Evolutionary conservation across 2,888 invertebrate genomes (phyloP), one percentile per base, ranked within the genome.

Genomic region (Euspilapteryx auroguttella): DNA sequence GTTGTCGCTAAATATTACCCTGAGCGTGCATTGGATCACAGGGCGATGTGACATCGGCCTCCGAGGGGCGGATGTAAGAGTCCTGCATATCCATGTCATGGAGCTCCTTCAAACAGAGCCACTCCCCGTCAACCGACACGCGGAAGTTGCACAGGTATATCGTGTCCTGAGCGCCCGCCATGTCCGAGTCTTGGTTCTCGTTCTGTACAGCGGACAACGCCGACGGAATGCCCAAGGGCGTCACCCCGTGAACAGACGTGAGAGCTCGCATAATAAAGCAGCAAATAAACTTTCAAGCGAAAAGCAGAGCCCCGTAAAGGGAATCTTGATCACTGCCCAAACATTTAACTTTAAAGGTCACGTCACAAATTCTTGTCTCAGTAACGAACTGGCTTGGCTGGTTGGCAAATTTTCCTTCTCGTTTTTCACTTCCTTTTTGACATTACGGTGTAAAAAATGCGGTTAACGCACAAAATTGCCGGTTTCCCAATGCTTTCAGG

Each of bases 81-180:
- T 87, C 86, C 44, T 86, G 87, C 79, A 87, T 84, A 50, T 92
- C 91, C 53, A 94, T 89, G 63, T 96, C 95, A 47, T 94, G 91
- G 34, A 96, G 76, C 61, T 96, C 95, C 58, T 94, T 91, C 31
- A 96, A 76, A 56, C 96, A 96, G 33, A 96, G 79, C 96, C 96
- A 96, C 61, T 96, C 96, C 34, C 96, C 96, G 51, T 96, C 95
- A 24, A 96, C 96, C 28, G 94, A 94, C 4, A 96, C 96, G 32
- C 96, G 88, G 66, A 96, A 96, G 64, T 96, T 96, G 78, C 96
- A 96, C 61, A 96, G 75, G 71, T 96, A 96, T 49, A 96, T 94
- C 32, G 95, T 96, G 62, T 96, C 95, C 69, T 94, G 93, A 25
- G 94, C 94, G 44, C 90, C 90, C 44, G 87, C 86, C 83, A 87